Percentiles rank a stretch among this genome's conserved stretches.
Conservation (phyloP, 2,797 vertebrate species). For the Pangasius sanitwongsei region DNA sequence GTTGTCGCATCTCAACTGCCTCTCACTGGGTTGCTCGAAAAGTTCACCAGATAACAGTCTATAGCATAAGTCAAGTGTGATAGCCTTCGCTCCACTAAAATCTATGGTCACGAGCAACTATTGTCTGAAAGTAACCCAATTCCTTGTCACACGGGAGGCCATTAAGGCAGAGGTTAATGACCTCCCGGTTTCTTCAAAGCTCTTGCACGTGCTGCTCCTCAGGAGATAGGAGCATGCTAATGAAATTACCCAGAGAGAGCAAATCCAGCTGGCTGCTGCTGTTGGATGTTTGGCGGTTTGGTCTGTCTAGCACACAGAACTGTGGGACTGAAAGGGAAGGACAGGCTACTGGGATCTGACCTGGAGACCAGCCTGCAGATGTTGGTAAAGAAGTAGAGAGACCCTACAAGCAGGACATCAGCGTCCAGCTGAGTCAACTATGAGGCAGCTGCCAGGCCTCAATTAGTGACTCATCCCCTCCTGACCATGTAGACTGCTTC, state of each 20-base stretch:
- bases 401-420: not conserved
- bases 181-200: not conserved
- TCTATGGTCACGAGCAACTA: not conserved
- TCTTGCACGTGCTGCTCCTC: conserved; percentile 16
- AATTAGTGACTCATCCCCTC: conserved; percentile 29
- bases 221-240: not conserved
- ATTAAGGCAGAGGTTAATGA: not conserved
- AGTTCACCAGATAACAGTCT: not conserved
- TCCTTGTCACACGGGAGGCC: not conserved
- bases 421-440: not conserved
- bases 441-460: conserved; percentile 21
- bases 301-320: not conserved
- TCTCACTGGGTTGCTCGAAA: not conserved
- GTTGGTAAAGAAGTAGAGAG: not conserved
- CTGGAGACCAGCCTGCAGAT: conserved; percentile 13
- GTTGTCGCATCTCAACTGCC: not conserved
- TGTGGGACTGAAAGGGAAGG: not conserved
- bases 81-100: too few relatives aligned
- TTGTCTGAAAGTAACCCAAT: not conserved
- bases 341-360: conserved; percentile 3
- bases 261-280: conserved; percentile 27
- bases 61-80: not conserved
- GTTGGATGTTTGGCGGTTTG: not conserved
- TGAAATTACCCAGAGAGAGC: conserved; percentile 18
- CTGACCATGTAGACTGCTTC: conserved; percentile 18